These are phyloP conservation scores for Miltochrista miniata DNA, from an alignment of 2,888 invertebrate genomes.

Conservation along the genomic window DNA sequence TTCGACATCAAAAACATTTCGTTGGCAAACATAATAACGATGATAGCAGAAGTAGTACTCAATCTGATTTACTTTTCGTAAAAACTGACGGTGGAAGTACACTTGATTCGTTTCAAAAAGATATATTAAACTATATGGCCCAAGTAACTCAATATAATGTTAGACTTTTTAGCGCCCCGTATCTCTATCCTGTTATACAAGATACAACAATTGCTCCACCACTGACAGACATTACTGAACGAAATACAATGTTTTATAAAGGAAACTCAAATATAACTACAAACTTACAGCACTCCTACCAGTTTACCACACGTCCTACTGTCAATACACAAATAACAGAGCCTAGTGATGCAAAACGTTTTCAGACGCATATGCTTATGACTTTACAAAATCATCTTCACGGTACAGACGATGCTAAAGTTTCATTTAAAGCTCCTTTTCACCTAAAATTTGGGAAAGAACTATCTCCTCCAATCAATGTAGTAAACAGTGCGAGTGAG, in stretches of 20 bases:
- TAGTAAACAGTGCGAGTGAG: background rate
- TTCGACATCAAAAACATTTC: background rate
- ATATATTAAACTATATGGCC: background rate
- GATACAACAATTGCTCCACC: background rate
- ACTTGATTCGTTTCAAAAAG: background rate
- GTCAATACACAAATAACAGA: background rate
- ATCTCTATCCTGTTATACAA: background rate
- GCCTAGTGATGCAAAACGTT: background rate
- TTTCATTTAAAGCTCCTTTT: background rate
- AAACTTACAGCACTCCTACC: background rate
- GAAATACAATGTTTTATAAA: background rate
- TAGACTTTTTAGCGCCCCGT: background rate
- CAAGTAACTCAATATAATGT: background rate
- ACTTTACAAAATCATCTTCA: background rate
- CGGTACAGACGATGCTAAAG: background rate
- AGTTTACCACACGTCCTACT: background rate
- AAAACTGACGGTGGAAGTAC: background rate
- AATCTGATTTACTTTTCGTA: background rate
- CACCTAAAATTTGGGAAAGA: background rate
- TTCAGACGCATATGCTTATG: background rate
- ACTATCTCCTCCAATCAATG: background rate
- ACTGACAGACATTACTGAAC: background rate
- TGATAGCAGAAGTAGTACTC: background rate
- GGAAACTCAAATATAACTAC: background rate
- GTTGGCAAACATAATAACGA: background rate